These are phyloP conservation scores for Protobothrops flavoviridis DNA, from an alignment of 2,113 vertebrate species.

Conservation along the genomic window DNA sequence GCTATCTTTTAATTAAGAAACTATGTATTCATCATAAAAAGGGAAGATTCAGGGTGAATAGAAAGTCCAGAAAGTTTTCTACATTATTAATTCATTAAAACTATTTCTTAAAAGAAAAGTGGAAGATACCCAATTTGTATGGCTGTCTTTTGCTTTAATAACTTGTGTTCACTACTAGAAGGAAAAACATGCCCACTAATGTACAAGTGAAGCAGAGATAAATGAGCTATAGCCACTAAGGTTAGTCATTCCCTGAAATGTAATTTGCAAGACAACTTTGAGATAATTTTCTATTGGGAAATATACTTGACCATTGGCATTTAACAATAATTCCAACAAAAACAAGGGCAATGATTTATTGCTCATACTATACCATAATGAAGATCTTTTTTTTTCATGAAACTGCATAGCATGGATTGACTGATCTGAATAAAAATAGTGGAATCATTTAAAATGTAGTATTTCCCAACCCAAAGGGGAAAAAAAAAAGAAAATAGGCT, in stretches of 20 bases:
- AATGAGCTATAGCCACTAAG: not conserved
- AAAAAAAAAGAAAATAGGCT: not conserved
- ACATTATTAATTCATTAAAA: not conserved
- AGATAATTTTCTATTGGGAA: not conserved
- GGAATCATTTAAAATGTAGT: not conserved
- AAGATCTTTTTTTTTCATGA: not conserved
- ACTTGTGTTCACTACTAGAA: not conserved
- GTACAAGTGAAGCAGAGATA: not conserved
- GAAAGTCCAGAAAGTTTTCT: constrained; percentile 6
- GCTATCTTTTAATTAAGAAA: constrained; percentile 1
- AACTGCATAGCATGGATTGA: accelerated
- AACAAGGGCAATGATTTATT: not conserved
- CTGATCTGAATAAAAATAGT: not conserved
- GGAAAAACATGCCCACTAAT: not conserved
- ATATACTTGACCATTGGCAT: not conserved
- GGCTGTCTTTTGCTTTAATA: constrained; percentile 11
- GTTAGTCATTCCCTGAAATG: not conserved
- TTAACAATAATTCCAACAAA: not conserved
- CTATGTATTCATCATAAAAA: not conserved
- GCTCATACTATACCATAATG: not conserved
- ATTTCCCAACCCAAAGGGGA: not conserved
- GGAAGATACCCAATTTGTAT: not conserved
- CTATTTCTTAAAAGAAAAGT: constrained; percentile 19
- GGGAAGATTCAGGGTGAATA: accelerated
- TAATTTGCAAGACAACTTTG: constrained; percentile 20